Conservation (phyloP, 2,113 vertebrate genomes). For the Egretta garzetta region DNA sequence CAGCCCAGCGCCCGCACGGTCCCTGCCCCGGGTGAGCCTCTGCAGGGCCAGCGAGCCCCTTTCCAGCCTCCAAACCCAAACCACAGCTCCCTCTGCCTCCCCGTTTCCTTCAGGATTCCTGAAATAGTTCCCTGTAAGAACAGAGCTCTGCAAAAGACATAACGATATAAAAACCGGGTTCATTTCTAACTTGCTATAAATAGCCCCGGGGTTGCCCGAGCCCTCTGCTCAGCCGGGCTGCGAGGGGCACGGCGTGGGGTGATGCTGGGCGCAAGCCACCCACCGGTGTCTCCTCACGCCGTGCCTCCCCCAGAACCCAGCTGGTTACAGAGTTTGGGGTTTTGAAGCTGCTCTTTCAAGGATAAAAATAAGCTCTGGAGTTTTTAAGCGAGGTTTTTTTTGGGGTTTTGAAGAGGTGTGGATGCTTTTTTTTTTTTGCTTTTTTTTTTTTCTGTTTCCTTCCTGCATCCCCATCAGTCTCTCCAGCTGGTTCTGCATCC, state of each 20-base stretch:
- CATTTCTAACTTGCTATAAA: not conserved
- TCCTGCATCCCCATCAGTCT: not conserved
- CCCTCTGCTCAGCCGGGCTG: not conserved
- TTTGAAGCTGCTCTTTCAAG: not conserved
- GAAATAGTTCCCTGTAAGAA: not conserved
- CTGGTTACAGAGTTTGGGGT: not conserved
- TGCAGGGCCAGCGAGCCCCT: not conserved
- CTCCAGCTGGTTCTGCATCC: conserved; percentile 17
- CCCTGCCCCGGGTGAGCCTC: not conserved
- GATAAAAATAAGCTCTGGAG: conserved; percentile 5
- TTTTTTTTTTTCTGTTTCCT: not conserved
- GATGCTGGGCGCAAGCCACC: not conserved
- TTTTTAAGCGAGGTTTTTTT: not conserved
- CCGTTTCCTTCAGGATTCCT: not conserved
- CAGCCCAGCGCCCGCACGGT: not conserved
- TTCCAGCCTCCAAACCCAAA: not conserved
- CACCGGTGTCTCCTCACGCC: accelerated
- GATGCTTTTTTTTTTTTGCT: not conserved
- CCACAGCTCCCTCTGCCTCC: not conserved
- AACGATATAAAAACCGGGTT: not conserved
- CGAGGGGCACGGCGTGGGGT: not conserved
- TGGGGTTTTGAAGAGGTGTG: not conserved
- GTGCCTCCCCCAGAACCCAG: not conserved
- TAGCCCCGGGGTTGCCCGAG: not conserved
- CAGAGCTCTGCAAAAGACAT: not conserved